Conservation (phyloP, 2,888 invertebrate genomes). For the Melanchra persicariae region DNA sequence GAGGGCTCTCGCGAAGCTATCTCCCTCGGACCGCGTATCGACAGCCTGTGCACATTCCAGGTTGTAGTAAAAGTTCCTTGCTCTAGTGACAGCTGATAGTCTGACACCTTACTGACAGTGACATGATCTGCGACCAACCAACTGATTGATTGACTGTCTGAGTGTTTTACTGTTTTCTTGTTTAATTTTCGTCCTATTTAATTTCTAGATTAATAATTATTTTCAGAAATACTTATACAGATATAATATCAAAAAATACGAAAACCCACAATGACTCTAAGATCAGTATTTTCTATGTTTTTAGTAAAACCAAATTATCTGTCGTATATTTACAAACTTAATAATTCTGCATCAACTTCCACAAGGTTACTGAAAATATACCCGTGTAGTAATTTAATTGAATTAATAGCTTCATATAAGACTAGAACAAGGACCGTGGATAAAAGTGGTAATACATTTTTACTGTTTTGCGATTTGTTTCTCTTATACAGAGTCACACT, state of each 20-base stretch:
- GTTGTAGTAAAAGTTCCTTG: no score
- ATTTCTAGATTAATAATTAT: neutral
- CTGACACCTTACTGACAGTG: no score
- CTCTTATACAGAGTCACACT: neutral
- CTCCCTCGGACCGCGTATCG: no score
- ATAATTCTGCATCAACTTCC: neutral
- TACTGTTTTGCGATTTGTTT: neutral
- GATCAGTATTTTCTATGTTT: constrained; percentile 46
- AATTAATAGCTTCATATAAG: constrained; percentile 18
- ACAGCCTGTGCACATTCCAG: no score
- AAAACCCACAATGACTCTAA: constrained; percentile 43
- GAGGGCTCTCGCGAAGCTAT: no score
- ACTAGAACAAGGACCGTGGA: constrained; percentile 31
- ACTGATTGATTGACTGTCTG: no score
- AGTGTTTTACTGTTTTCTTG: no score
- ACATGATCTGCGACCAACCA: no score
- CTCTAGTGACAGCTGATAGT: no score
- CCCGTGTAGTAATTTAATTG: constrained; percentile 3
- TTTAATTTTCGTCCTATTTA: no score
- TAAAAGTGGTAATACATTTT: constrained; percentile 40
- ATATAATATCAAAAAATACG: neutral
- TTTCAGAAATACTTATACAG: neutral
- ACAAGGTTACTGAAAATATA: constrained; percentile 14
- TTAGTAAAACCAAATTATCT: constrained; percentile 23
- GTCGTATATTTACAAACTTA: constrained; percentile 14